Base-by-base conservation (phyloP, 2,797 vertebrate species). In the Xenopus petersii region DNA sequence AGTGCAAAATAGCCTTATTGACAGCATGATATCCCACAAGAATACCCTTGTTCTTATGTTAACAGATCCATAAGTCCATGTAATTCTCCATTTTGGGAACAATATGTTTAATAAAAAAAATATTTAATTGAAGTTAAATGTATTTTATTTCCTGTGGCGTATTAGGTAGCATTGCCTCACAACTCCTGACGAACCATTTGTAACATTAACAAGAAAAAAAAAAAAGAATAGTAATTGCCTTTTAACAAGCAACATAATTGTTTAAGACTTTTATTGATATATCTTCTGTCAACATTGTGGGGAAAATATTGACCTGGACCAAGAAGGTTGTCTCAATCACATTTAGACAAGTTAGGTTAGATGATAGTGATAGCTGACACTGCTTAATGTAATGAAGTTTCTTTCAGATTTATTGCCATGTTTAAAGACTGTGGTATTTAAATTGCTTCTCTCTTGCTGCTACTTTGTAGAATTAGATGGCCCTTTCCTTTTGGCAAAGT, bases 241-340 rank as follows among this genome's bases (percentile, higher is more conserved):
- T 67, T 81, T 78, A 86, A 69, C 61, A 82, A 82, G 70, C 77
- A 71, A 47, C 77, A 83, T 82, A 85, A 86, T 83, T 86, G 84
- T 84, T 84, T 82, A 51, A 81, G 78, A 81, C 81, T 71, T 42
- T 5, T 71, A 77, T 79, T 87, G 82, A 83, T 83, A 81, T 79
- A 80, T 78, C 61, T 80, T 74, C 24, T 81, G 67, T 73, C 66
- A 67, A 33, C 77, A 83, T 73, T 75, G 70, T 71, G 68, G 66
- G 63, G 2, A 74, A 56, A 36, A 13, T 73, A 62, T 33, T 77
- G 77, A 79, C 86, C 82, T 65, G 64, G 54, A 51, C 55, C 33
- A 74, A 70, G 65, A 79, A 70, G 71, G 0, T 16, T 80, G 5
- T 73, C 63, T 80, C 46, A 66, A 67, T 70, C 69, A 79, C 73